phyloP scores from a whole-genome alignment of 2,797 vertebrate genomes.

The Pseudochromis fuscus region DNA sequence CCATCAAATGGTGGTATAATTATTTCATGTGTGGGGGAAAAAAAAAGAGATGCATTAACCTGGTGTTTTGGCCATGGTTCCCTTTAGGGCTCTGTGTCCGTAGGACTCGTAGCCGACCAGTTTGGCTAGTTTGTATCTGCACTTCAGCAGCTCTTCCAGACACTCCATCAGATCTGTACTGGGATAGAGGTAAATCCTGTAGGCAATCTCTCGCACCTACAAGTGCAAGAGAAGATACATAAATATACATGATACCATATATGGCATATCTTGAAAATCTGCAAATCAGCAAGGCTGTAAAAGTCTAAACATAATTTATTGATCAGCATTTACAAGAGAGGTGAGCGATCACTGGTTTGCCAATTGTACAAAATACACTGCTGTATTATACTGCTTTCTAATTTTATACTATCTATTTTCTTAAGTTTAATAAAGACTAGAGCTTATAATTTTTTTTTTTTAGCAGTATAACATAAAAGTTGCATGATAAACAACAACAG shows the following conservation, averaged over 20 bases:
- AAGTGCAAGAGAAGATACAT: slow-evolving; percentile 6
- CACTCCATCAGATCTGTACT: slow-evolving; percentile 86
- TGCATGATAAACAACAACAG: too few relatives aligned
- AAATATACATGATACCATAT: slow-evolving; percentile 16
- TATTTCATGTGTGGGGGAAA: too few relatives aligned
- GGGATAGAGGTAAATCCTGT: slow-evolving; percentile 95
- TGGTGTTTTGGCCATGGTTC: slow-evolving; percentile 95
- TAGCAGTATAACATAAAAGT: too few relatives aligned
- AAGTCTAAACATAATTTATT: background rate
- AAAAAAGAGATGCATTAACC: slow-evolving; percentile 76
- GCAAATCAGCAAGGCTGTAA: background rate
- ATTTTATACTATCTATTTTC: background rate
- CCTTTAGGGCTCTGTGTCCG: slow-evolving; percentile 93
- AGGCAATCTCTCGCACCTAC: slow-evolving; percentile 96
- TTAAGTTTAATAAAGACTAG: too few relatives aligned
- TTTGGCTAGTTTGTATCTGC: slow-evolving; percentile 90
- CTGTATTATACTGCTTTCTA: background rate
- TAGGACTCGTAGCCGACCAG: slow-evolving; percentile 94
- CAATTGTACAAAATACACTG: too few relatives aligned
- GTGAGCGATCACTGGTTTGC: background rate
- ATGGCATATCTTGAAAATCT: too few relatives aligned
- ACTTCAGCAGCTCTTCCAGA: slow-evolving; percentile 91
- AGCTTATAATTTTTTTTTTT: too few relatives aligned
- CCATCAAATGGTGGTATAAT: background rate
- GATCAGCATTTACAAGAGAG: background rate